Percentiles rank a stretch among this genome's conserved stretches.
phyloP scores from a whole-genome alignment of 2,797 vertebrate species.

The Spea hammondii region DNA sequence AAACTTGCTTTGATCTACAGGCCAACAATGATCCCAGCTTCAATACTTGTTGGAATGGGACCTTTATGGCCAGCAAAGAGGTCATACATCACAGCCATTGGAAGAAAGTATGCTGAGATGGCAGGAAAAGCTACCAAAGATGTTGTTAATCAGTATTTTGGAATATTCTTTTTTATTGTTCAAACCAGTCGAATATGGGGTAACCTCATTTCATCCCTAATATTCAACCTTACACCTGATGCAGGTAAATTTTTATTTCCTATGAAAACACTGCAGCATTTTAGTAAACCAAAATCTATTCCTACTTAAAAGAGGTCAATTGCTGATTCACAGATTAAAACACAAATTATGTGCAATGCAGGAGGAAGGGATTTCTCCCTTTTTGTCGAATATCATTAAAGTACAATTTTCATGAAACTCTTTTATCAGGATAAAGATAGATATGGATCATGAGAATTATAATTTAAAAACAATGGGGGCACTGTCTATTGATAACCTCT shows the following conservation, averaged over 20 bases:
- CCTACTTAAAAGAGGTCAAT: too few relatives aligned
- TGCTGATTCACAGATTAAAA: too few relatives aligned
- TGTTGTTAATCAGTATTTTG: constrained; percentile 78
- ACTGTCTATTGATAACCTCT: too few relatives aligned
- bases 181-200: constrained; percentile 80
- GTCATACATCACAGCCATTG: constrained; percentile 74
- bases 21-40: constrained; percentile 76
- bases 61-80: constrained; percentile 81
- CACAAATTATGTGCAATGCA: too few relatives aligned
- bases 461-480: too few relatives aligned
- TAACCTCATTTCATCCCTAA: constrained; percentile 82
- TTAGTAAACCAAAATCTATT: too few relatives aligned
- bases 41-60: constrained; percentile 74
- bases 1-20: constrained; percentile 56
- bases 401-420: too few relatives aligned
- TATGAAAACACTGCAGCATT: background rate
- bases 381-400: too few relatives aligned
- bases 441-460: too few relatives aligned
- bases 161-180: constrained; percentile 79
- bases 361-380: too few relatives aligned
- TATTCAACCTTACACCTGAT: constrained; percentile 69
- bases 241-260: constrained; percentile 58
- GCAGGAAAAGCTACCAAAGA: constrained; percentile 66
- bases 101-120: constrained; percentile 64
- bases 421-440: too few relatives aligned